Conservation (phyloP, 2,113 vertebrate genomes). For the Tetrao urogallus region DNA sequence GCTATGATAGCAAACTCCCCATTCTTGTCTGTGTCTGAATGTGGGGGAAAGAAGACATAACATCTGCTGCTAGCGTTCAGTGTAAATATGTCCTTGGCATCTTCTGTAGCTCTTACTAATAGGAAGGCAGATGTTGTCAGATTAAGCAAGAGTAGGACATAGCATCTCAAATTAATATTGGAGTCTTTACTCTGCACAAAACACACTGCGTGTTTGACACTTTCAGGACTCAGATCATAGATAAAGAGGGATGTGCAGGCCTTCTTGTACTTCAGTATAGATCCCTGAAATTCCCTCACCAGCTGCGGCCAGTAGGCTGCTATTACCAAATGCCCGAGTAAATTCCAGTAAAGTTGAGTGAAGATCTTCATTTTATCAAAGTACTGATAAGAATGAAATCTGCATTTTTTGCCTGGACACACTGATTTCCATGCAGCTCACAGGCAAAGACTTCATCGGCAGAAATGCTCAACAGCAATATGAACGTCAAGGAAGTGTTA, state of each 20-base stretch:
- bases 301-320: neutral
- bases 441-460: neutral
- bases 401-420: rapidly evolving
- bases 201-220: neutral
- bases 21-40: rapidly evolving
- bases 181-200: neutral
- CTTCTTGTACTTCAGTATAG: neutral
- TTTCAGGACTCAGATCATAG: neutral
- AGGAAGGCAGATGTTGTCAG: neutral
- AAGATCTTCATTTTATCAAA: conserved; percentile 37
- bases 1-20: neutral
- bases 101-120: neutral
- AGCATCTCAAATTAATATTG: neutral
- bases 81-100: neutral
- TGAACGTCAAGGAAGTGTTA: conserved; percentile 13
- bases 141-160: neutral
- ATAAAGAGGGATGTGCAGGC: neutral
- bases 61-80: neutral
- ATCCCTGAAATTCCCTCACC: neutral
- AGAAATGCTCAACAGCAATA: neutral
- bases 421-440: neutral
- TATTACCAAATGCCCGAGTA: neutral
- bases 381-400: neutral
- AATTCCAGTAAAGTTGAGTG: neutral
- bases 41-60: neutral